A percentile compares a stretch with the other conserved stretches of the same genome.
Evolutionary conservation across 1,140 invertebrate genomes (phyloP).

Genomic region (Drosophila dunni): DNA sequence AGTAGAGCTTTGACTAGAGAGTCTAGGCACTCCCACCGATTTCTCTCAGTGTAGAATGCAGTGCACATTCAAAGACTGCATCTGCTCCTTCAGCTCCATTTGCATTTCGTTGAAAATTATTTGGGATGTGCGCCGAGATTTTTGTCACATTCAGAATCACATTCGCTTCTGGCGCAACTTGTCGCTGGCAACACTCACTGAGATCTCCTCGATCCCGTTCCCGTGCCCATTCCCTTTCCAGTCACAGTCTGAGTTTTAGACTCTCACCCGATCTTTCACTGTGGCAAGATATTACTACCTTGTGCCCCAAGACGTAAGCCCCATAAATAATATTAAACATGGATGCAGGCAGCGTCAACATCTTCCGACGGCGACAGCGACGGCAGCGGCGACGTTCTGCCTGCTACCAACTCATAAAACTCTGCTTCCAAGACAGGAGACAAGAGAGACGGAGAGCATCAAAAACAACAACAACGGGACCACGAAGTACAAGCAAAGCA

Average conservation of each 20-base stretch:
- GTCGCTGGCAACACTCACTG: conserved; percentile 32
- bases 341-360: conserved; percentile 57
- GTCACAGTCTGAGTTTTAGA: conserved; percentile 7
- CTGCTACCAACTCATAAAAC: conserved; percentile 80
- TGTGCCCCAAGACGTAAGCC: conserved; percentile 54
- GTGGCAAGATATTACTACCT: conserved; percentile 41
- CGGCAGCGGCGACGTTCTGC: conserved; percentile 43
- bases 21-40: too few species aligned
- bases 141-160: conserved; percentile 68
- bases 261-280: conserved; percentile 65
- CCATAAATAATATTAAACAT: conserved; percentile 83
- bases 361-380: conserved; percentile 31
- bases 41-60: too few species aligned
- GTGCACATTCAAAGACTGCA: neutral
- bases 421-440: conserved; percentile 24
- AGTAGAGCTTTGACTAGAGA: too few species aligned
- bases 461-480: too few species aligned
- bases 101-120: conserved; percentile 76
- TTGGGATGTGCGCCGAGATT: conserved; percentile 78
- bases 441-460: too few species aligned
- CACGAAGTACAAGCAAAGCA: conserved; percentile 32
- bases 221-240: neutral
- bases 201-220: neutral
- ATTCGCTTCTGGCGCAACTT: conserved; percentile 59
- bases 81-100: conserved; percentile 23